These are phyloP conservation scores for Tragelaphus scriptus DNA, from an alignment of 2,113 vertebrate species.

Conservation along the genomic window DNA sequence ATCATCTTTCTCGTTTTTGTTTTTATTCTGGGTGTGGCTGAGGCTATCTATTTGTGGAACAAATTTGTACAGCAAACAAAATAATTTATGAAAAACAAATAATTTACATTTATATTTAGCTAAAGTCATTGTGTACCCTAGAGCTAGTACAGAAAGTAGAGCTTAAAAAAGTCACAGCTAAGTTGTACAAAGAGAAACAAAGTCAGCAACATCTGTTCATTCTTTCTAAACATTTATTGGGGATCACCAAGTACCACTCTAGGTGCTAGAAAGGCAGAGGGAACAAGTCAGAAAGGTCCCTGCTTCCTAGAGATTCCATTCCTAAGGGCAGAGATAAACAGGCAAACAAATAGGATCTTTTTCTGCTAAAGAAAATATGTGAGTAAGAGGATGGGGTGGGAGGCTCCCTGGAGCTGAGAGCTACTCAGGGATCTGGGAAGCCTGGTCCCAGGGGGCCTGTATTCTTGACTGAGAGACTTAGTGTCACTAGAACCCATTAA, in stretches of 20 bases:
- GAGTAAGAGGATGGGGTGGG: neutral
- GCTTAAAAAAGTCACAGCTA: neutral
- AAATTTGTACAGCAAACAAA: neutral
- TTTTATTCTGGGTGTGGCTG: neutral
- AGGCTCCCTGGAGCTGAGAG: neutral
- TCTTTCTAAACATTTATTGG: neutral
- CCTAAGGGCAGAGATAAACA: neutral
- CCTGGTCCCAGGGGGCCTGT: neutral
- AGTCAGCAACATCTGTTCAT: neutral
- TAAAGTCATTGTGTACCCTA: neutral
- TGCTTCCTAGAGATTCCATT: neutral
- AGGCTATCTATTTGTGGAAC: slow-evolving; percentile 28
- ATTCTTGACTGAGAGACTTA: neutral
- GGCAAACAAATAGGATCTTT: neutral
- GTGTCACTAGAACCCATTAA: neutral
- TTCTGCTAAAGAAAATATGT: neutral
- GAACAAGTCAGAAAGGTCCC: neutral
- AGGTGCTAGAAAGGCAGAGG: neutral
- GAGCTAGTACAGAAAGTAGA: neutral
- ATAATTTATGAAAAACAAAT: slow-evolving; percentile 5
- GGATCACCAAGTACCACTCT: neutral
- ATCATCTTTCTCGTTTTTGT: neutral
- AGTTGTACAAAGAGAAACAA: slow-evolving; percentile 22
- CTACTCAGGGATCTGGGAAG: neutral
- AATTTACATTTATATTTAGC: neutral